Evolutionary conservation across 2,113 vertebrate genomes (phyloP).

Genomic region (Tympanuchus pallidicinctus): DNA sequence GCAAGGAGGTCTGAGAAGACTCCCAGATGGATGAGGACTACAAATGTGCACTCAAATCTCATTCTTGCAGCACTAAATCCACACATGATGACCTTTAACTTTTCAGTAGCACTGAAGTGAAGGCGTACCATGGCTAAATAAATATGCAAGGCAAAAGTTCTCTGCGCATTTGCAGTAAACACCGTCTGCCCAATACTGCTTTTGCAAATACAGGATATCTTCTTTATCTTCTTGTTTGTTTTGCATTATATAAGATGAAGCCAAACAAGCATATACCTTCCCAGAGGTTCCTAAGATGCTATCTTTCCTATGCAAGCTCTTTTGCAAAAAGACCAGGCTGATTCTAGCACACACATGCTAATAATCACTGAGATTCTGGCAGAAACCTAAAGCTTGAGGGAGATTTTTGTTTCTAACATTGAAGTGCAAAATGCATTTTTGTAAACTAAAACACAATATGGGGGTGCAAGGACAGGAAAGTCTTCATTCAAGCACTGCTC

Average conservation of each 20-base stretch:
- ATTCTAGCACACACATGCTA: conserved; percentile 28
- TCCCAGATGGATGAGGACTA: neutral
- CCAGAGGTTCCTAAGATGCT: conserved; percentile 61
- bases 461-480: neutral
- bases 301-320: neutral
- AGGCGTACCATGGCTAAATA: conserved; percentile 21
- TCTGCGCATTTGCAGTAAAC: conserved; percentile 32
- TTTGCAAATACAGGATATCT: conserved; percentile 44
- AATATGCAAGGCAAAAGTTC: conserved; percentile 41
- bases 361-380: conserved; percentile 20
- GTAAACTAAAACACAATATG: neutral
- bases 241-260: conserved; percentile 10
- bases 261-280: conserved; percentile 40
- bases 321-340: conserved; percentile 24
- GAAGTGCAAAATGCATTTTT: neutral
- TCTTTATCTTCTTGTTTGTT: conserved; percentile 60
- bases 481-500: neutral
- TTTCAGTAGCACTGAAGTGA: neutral
- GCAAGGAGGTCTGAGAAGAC: neutral
- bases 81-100: conserved; percentile 2
- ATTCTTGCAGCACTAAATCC: neutral
- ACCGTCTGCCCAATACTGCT: neutral
- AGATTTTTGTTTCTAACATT: neutral
- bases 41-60: neutral
- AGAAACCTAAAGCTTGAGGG: conserved; percentile 24